phyloP scores from a whole-genome alignment of 2,888 invertebrate species.

The Rotaria magnacalcarata region DNA sequence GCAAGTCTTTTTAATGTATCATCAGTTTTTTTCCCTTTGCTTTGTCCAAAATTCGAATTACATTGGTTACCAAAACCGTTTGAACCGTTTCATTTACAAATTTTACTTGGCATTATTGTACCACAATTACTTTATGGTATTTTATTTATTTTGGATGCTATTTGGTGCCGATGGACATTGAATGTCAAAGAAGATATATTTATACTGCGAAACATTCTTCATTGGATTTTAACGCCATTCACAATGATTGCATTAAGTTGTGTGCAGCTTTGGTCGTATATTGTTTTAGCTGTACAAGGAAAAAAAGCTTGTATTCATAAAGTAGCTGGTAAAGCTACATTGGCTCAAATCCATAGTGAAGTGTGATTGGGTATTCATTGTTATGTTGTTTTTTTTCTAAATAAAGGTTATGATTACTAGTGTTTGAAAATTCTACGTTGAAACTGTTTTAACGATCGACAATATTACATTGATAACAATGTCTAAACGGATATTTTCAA shows the following conservation, averaged over 20 bases:
- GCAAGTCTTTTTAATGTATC: background rate
- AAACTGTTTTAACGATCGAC: too few species aligned
- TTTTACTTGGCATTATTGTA: background rate
- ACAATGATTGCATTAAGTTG: background rate
- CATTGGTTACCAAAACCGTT: background rate
- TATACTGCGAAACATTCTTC: background rate
- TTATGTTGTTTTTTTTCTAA: too few species aligned
- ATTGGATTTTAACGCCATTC: background rate
- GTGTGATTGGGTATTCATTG: too few species aligned
- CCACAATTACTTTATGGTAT: background rate
- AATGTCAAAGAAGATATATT: background rate
- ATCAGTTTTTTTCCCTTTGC: background rate
- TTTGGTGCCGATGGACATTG: background rate
- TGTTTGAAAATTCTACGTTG: too few species aligned
- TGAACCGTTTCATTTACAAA: background rate
- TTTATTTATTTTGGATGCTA: background rate
- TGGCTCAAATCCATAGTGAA: background rate
- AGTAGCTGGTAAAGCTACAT: slow-evolving; percentile 7
- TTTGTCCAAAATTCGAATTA: background rate
- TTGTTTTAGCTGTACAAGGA: background rate
- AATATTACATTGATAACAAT: too few species aligned
- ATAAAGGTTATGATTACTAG: too few species aligned
- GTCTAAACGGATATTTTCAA: too few species aligned
- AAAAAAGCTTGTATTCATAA: slow-evolving; percentile 3
- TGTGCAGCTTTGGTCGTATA: background rate